Conservation (phyloP, 2,113 vertebrate genomes). For the Desmodus rotundus region DNA sequence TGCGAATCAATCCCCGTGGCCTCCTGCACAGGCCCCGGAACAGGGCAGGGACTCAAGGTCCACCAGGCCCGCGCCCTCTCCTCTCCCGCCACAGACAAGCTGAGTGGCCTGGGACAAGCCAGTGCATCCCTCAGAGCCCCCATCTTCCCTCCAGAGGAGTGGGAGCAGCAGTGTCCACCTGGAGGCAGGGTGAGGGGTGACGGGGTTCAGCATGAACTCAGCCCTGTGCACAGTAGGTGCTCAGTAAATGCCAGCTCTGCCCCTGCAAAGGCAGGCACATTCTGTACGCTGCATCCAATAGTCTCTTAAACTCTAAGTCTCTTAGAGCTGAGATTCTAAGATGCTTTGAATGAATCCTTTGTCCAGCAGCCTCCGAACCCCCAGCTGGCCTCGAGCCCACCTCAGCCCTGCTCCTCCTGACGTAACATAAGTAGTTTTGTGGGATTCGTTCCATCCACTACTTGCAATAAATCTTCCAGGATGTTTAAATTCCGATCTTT, state of each 20-base stretch:
- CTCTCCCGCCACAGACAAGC: too few species aligned
- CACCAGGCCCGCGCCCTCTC: too few species aligned
- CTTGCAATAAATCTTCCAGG: background rate
- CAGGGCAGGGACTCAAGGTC: too few species aligned
- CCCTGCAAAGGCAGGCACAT: accelerated
- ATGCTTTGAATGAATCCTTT: background rate
- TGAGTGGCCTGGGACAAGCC: too few species aligned
- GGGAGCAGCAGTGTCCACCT: too few species aligned
- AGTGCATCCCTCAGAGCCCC: too few species aligned
- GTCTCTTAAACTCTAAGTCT: too few species aligned
- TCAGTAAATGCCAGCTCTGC: background rate
- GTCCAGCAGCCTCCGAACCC: background rate
- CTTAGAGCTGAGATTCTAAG: background rate
- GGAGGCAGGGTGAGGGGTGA: too few species aligned
- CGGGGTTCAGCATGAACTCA: too few species aligned
- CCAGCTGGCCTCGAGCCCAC: background rate
- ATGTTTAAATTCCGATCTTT: background rate
- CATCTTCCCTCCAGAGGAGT: too few species aligned
- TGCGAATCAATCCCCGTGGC: background rate
- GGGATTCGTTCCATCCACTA: background rate
- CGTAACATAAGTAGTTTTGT: background rate
- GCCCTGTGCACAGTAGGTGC: background rate
- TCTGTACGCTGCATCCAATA: background rate
- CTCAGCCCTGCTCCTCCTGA: background rate
- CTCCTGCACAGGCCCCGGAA: background rate